Conservation (phyloP, 2,888 invertebrate genomes). For the Limnephilus marmoratus region DNA sequence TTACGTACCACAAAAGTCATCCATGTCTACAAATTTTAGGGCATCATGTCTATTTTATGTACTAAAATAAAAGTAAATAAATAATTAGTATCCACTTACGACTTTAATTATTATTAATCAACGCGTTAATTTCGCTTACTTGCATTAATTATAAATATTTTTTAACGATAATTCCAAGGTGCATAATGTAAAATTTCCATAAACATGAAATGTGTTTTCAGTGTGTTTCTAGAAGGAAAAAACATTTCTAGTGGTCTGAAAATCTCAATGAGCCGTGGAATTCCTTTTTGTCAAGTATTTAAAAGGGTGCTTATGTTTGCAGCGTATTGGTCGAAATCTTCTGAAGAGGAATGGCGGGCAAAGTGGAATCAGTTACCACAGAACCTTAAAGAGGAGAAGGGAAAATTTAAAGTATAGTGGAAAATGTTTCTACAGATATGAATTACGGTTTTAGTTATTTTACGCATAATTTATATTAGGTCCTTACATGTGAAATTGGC, state of each 20-base stretch:
- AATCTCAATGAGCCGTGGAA: not conserved
- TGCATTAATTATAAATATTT: too few species aligned
- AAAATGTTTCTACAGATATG: not conserved
- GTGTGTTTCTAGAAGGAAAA: not conserved
- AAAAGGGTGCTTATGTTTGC: slow-evolving; percentile 19
- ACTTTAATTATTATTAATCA: too few species aligned
- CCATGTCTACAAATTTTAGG: too few species aligned
- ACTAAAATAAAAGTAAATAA: too few species aligned
- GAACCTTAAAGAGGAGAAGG: not conserved
- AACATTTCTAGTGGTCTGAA: not conserved
- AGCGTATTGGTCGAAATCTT: not conserved
- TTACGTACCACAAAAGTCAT: too few species aligned
- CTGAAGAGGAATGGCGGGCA: not conserved
- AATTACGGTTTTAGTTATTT: not conserved
- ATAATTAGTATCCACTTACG: too few species aligned
- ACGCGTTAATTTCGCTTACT: too few species aligned
- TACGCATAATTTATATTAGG: not conserved
- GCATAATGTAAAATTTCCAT: not conserved
- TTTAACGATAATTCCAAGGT: too few species aligned
- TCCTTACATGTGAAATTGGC: too few species aligned
- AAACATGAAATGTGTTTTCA: not conserved
- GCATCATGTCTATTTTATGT: too few species aligned
- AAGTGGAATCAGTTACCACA: not conserved
- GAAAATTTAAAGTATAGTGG: not conserved
- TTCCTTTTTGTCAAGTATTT: slow-evolving; percentile 4